Conservation (phyloP, 1,140 invertebrate species). For the Chironomus tepperi region DNA sequence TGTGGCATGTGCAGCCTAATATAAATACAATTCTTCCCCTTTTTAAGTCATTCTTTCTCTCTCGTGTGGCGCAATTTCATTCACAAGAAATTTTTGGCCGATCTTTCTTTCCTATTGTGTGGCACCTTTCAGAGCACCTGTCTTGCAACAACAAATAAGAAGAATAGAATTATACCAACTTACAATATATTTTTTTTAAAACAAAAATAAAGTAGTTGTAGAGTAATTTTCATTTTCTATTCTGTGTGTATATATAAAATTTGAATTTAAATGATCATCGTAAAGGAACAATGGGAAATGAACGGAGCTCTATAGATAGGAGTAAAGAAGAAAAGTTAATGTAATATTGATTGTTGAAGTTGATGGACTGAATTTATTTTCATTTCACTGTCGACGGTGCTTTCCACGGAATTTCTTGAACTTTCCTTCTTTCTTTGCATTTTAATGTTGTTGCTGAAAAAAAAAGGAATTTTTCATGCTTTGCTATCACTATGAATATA, state of each 20-base stretch:
- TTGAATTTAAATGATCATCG: background rate
- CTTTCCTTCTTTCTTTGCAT: background rate
- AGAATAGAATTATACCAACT: too few species aligned
- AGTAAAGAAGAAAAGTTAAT: background rate
- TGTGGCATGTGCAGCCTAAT: background rate
- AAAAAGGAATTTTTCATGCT: background rate
- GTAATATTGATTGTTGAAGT: conserved; percentile 19
- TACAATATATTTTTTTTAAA: too few species aligned
- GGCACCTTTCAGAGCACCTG: too few species aligned
- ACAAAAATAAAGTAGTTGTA: background rate
- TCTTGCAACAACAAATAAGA: too few species aligned
- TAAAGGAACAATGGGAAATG: background rate
- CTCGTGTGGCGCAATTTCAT: too few species aligned
- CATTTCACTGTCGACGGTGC: background rate
- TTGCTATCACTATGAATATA: conserved; percentile 14
- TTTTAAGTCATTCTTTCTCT: too few species aligned
- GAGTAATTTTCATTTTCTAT: background rate
- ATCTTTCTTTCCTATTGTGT: too few species aligned
- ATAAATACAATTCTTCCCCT: too few species aligned
- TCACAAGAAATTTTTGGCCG: too few species aligned
- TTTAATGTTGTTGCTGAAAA: background rate
- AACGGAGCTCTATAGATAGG: too few species aligned
- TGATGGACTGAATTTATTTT: background rate
- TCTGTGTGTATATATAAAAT: background rate
- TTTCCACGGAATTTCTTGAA: background rate